Evolutionary conservation across 2,113 vertebrate species (phyloP), one percentile per base, ranked within the genome.

Genomic region (Hemicordylus capensis): DNA sequence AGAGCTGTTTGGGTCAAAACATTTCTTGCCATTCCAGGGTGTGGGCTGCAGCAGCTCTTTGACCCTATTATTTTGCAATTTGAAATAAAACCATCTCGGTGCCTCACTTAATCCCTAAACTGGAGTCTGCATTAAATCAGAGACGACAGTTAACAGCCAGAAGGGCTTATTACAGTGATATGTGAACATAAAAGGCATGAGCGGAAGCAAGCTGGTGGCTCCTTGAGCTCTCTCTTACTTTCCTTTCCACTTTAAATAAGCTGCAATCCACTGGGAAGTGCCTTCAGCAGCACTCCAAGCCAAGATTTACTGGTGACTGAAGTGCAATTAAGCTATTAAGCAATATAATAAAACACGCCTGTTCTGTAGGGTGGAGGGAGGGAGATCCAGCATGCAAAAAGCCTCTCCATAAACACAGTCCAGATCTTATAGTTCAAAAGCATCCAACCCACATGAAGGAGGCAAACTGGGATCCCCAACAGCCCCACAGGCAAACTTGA

Each of bases 301-400:
- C 58, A 85, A 69, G 51, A 85, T 78, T 78, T 78, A 69, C 51
- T 69, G 24, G 26, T 56, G 64, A 46, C 34, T 69, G 63, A 78
- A 85, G 64, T 69, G 42, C 83, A 70, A 78, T 78, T 69, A 85
- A 78, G 34, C 1, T 85, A 78, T 85, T 78, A 85, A 85, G 59
- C 64, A 59, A 85, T 58, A 78, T 58, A 78, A 78, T 85, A 70
- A 85, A 83, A 75, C 63, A 26, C 64, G 78, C 34, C 59, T 64
- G 26, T 69, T 67, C 37, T 56, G 67, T 42, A 58, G 67, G 80
- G 64, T 69, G 37, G 75, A 69, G 51, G 63, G 51, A 14, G 61
- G 59, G 83, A 56, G 37, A 70, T 59, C 42, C 37, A 42, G 81
- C 28, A 34, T 73, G 75, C n/a, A 26, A 84, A 69, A 69, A 15